These are phyloP conservation scores for Drosophila buzzatii DNA, from an alignment of 2,888 invertebrate genomes.

Conservation along the genomic window DNA sequence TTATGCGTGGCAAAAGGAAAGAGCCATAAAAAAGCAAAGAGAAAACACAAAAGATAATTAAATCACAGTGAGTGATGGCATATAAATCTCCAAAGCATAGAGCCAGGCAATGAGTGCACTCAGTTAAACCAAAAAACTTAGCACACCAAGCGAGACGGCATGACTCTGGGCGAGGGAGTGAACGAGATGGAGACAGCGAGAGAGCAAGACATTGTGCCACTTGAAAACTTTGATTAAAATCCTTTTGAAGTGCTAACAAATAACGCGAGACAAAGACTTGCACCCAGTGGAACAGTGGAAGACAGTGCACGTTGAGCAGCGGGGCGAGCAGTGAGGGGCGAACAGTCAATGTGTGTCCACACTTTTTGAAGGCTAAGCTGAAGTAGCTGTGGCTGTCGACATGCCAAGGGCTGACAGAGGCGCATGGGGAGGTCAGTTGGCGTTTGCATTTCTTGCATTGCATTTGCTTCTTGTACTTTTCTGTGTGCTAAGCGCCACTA, in stretches of 20 bases:
- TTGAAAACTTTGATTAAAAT: conserved; percentile 79
- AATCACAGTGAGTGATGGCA: conserved; percentile 68
- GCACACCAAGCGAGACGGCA: conserved; percentile 13
- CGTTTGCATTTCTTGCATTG: conserved; percentile 60
- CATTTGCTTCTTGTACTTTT: conserved; percentile 39
- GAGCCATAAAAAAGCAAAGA: conserved; percentile 8
- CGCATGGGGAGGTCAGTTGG: conserved; percentile 27
- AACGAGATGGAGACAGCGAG: not conserved
- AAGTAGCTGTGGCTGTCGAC: conserved; percentile 12
- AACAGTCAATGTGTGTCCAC: conserved; percentile 64
- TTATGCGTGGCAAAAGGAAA: conserved; percentile 19
- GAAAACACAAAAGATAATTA: conserved; percentile 63
- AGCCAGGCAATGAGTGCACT: conserved; percentile 35
- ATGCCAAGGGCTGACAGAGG: not conserved
- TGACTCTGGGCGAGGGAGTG: not conserved
- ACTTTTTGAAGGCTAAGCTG: conserved; percentile 66
- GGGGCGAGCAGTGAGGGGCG: not conserved
- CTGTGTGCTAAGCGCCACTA: conserved; percentile 70
- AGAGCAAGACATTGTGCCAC: conserved; percentile 53
- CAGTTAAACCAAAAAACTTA: conserved; percentile 54
- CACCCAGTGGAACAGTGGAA: conserved; percentile 2
- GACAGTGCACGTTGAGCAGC: not conserved
- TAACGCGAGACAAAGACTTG: conserved; percentile 72
- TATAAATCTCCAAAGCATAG: conserved; percentile 57
- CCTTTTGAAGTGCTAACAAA: conserved; percentile 79